phyloP scores from a whole-genome alignment of 2,888 invertebrate species.

The Lycaena phlaeas region DNA sequence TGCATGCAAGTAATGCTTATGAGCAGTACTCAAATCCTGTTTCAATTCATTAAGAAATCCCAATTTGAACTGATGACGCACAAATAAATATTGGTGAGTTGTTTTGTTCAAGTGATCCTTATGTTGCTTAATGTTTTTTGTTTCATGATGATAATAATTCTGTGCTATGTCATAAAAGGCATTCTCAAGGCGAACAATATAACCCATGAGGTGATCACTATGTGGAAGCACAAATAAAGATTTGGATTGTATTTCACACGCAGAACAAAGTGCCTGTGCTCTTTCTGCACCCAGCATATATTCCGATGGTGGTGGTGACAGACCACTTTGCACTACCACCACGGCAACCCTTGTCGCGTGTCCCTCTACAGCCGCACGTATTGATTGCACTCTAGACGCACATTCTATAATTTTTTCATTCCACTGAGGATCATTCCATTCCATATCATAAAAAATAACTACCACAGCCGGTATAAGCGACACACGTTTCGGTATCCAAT shows the following conservation, averaged over 20 bases:
- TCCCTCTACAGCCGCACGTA: conserved; percentile 82
- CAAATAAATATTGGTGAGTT: conserved; percentile 92
- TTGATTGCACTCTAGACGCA: conserved; percentile 88
- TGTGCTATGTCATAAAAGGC: conserved; percentile 95
- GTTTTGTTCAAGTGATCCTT: conserved; percentile 92
- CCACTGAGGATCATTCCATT: conserved; percentile 97
- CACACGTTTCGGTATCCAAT: conserved; percentile 96
- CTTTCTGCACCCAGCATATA: conserved; percentile 91
- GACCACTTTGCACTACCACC: conserved; percentile 90
- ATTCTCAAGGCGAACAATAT: conserved; percentile 86
- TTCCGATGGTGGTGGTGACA: conserved; percentile 84
- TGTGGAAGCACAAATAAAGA: conserved; percentile 93
- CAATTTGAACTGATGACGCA: conserved; percentile 97
- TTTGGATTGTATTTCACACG: conserved; percentile 94
- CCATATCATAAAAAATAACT: conserved; percentile 96
- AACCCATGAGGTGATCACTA: conserved; percentile 88
- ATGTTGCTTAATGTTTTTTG: conserved; percentile 89
- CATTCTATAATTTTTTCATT: conserved; percentile 96
- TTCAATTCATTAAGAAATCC: conserved; percentile 95
- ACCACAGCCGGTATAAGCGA: conserved; percentile 92
- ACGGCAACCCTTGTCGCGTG: conserved; percentile 85
- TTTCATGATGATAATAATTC: conserved; percentile 92
- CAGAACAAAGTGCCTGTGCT: conserved; percentile 90
- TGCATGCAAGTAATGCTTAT: conserved; percentile 90
- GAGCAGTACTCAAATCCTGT: conserved; percentile 89